Evolutionary conservation across 2,888 invertebrate genomes (phyloP).

Genomic region (Amorpha juglandis): DNA sequence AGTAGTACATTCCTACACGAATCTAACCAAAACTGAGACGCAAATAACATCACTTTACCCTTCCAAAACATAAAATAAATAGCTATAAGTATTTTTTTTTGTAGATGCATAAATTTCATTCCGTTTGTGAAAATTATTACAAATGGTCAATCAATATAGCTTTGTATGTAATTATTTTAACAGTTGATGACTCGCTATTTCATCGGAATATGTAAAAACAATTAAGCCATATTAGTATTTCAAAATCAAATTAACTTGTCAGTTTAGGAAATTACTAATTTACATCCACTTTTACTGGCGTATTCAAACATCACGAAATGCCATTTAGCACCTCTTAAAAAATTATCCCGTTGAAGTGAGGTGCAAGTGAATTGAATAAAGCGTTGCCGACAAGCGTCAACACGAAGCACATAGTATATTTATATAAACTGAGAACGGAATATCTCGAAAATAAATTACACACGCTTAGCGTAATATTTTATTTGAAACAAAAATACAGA

Average conservation of each 20-base stretch:
- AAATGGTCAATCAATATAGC: slow-evolving; percentile 36
- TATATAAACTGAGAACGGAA: slow-evolving; percentile 8
- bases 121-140: slow-evolving; percentile 23
- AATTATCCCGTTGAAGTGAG: slow-evolving; percentile 51
- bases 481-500: not conserved
- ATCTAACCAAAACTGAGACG: not conserved
- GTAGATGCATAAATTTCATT: slow-evolving; percentile 8
- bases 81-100: not conserved
- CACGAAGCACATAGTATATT: slow-evolving; percentile 31
- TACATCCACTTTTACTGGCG: slow-evolving; percentile 63
- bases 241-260: slow-evolving; percentile 54
- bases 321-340: slow-evolving; percentile 72
- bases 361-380: slow-evolving; percentile 25
- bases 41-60: not conserved
- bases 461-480: not conserved
- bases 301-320: slow-evolving; percentile 73
- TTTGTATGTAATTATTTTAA: slow-evolving; percentile 38
- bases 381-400: slow-evolving; percentile 17
- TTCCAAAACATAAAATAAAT: slow-evolving; percentile 1
- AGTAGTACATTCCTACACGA: not conserved
- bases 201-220: slow-evolving; percentile 33
- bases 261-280: slow-evolving; percentile 67
- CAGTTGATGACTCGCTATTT: slow-evolving; percentile 26
- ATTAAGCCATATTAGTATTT: slow-evolving; percentile 41
- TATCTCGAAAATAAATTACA: not conserved